These are phyloP conservation scores for Cremastobaeus sp. DNA, from an alignment of 2,888 invertebrate genomes.

Conservation along the genomic window DNA sequence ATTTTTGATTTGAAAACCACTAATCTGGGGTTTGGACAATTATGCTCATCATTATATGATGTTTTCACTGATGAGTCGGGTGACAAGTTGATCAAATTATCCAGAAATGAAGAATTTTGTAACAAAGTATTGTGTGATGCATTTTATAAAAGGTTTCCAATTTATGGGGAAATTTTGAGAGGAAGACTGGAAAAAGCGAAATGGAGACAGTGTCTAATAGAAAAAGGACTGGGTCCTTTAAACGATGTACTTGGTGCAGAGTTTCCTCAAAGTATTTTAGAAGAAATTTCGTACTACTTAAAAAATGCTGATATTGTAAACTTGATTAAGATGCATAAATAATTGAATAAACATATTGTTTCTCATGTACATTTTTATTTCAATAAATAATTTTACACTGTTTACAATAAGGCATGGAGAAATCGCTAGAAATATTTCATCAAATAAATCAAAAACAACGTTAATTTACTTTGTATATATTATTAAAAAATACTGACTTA, in stretches of 20 bases:
- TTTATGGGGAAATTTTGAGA: constrained; percentile 44
- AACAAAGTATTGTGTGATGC: constrained; percentile 17
- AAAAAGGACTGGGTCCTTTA: constrained; percentile 24
- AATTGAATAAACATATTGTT: background rate
- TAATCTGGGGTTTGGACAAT: constrained; percentile 13
- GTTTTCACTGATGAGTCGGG: constrained; percentile 27
- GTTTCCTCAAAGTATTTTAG: constrained; percentile 36
- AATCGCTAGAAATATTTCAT: no score
- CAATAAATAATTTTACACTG: constrained; percentile 2
- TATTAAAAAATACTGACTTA: background rate
- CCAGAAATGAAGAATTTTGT: constrained; percentile 37
- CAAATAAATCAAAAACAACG: no score
- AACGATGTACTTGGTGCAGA: constrained; percentile 4
- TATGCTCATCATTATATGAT: constrained; percentile 23
- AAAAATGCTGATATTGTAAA: constrained; percentile 38
- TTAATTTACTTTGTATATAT: background rate
- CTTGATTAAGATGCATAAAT: constrained; percentile 28
- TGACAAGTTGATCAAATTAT: constrained; percentile 29
- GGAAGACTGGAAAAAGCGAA: constrained; percentile 45
- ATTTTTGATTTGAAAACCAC: constrained; percentile 32
- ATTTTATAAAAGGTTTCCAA: constrained; percentile 39
- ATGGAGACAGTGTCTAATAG: constrained; percentile 23
- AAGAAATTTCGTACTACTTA: constrained; percentile 46
- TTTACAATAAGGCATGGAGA: background rate
- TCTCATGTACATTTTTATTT: constrained; percentile 23